Conservation (phyloP, 2,797 vertebrate genomes). For the Propithecus deckenii region DNA sequence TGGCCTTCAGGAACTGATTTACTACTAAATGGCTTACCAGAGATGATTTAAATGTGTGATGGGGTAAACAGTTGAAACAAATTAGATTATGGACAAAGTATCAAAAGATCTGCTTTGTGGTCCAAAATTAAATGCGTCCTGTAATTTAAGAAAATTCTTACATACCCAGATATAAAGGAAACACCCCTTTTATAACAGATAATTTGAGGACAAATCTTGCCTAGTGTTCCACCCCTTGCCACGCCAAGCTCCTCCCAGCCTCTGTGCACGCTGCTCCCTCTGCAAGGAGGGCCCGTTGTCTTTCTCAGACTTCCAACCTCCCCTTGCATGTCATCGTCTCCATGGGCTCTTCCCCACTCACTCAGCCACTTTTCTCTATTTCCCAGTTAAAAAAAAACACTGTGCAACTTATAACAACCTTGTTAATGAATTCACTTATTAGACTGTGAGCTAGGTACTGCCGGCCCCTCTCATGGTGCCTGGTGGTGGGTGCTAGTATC, state of each 20-base stretch:
- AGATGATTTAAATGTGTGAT: neutral
- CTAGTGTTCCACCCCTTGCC: neutral
- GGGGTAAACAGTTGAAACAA: neutral
- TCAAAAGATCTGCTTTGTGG: neutral
- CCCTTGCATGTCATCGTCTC: fast-evolving
- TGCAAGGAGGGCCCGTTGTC: neutral
- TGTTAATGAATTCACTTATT: neutral
- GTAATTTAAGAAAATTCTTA: neutral
- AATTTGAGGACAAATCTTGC: neutral
- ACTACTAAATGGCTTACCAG: neutral
- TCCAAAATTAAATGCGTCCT: neutral
- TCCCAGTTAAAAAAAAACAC: neutral
- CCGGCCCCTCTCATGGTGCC: neutral
- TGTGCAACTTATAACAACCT: neutral
- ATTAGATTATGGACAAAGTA: neutral
- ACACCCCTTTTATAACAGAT: neutral
- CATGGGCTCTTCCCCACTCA: neutral
- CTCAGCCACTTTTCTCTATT: neutral
- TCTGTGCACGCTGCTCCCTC: fast-evolving
- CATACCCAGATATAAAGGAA: neutral
- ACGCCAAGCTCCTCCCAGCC: fast-evolving
- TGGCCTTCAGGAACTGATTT: neutral
- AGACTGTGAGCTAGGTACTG: neutral
- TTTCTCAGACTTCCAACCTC: neutral
- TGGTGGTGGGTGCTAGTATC: neutral